Evolutionary conservation across 2,888 invertebrate genomes (phyloP), one percentile per base, ranked within the genome.

Genomic region (Geotrupes spiniger): DNA sequence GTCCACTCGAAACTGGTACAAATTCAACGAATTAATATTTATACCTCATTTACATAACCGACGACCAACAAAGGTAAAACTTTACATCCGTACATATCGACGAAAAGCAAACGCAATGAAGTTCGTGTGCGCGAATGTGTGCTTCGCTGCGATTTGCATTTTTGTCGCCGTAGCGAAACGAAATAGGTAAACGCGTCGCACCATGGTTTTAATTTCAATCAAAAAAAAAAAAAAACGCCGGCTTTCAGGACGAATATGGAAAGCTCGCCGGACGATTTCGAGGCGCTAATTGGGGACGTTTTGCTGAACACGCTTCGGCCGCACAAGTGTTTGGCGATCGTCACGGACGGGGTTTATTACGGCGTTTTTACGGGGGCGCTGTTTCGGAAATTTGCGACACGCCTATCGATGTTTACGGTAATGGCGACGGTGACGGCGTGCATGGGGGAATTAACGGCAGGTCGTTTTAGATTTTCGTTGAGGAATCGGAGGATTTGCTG

Each of bases 401-500:
- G 66, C 38, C 63, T 79, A 28, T 76, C 82, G 0, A 74, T 73
- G 61, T 74, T 82, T 51, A 76, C 78, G 75, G 82, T 82, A 66
- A 57, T 52, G 46, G n/a, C n/a, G n/a, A n/a, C n/a, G n/a, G n/a
- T n/a, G n/a, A n/a, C n/a, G n/a, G n/a, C n/a, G n/a, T n/a, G n/a
- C n/a, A n/a, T n/a, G n/a, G n/a, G n/a, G n/a, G n/a, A 26, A 2
- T 44, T 50, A 33, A 14, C 39, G 33, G 31, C 36, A 46, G 41
- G 47, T 29, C 6, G 5, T 15, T 42, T 33, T 43, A 84, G 78
- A 74, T 81, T 11, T 76, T 78, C 1, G 75, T 86, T 1, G 73
- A 78, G 45, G 83, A 83, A 33, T 74, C 77, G 10, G 87, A 87
- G 59, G 85, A 87, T 64, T 65, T 87, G 1, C 61, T 80, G 2